phyloP scores from a whole-genome alignment of 2,113 vertebrate species.

The Scolopax mira region DNA sequence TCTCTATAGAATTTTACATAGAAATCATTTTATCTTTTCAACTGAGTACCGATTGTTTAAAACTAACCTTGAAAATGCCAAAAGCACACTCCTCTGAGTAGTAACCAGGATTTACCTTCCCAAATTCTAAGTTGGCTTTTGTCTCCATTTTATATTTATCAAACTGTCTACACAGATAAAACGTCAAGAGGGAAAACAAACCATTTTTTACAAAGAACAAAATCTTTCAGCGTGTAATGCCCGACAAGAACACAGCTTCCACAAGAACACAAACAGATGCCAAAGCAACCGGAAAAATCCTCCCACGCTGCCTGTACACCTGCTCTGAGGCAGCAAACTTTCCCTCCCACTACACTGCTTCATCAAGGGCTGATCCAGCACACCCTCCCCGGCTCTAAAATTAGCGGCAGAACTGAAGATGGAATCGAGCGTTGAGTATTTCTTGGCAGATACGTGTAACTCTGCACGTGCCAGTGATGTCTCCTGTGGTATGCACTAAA shows the following conservation, averaged over 20 bases:
- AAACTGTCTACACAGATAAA: neutral
- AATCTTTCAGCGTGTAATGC: neutral
- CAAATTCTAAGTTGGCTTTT: neutral
- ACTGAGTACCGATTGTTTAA: neutral
- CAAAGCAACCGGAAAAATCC: neutral
- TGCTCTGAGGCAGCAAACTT: slow-evolving; percentile 36
- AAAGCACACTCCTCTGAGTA: neutral
- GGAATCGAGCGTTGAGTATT: slow-evolving; percentile 7
- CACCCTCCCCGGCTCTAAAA: neutral
- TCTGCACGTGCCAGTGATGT: neutral
- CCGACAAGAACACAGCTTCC: neutral
- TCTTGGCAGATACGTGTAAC: neutral
- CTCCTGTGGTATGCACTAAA: slow-evolving; percentile 24
- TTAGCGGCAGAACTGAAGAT: slow-evolving; percentile 18
- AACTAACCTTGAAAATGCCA: neutral
- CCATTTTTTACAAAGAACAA: neutral
- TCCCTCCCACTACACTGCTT: neutral
- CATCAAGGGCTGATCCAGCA: neutral
- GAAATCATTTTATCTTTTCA: neutral
- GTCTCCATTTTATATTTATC: neutral
- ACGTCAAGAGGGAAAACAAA: neutral
- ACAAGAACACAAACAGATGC: no score
- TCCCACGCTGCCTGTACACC: neutral
- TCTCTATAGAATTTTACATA: neutral
- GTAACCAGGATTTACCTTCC: neutral